Evolutionary conservation across 2,113 vertebrate genomes (phyloP).

Genomic region (Cyanoderma ruficeps): DNA sequence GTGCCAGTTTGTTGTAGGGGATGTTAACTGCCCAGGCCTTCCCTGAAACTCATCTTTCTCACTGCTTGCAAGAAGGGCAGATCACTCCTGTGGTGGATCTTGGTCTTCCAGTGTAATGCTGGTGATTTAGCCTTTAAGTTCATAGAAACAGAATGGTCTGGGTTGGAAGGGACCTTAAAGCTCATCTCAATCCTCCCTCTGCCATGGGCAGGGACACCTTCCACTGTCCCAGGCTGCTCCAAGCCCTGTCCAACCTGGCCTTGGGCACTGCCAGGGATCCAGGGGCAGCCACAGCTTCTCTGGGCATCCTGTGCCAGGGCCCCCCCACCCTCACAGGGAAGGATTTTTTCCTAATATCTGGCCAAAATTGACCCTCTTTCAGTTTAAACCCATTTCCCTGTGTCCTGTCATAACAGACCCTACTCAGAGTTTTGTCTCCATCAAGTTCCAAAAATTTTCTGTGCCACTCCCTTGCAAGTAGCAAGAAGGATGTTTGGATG

Average conservation of each 20-base stretch:
- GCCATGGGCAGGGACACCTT: background rate
- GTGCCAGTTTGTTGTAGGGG: background rate
- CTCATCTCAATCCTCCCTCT: accelerated
- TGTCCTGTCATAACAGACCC: background rate
- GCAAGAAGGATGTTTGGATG: accelerated
- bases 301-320: background rate
- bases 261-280: background rate
- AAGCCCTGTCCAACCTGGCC: accelerated
- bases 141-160: background rate
- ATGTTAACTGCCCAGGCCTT: background rate
- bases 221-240: background rate
- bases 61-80: background rate
- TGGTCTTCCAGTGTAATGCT: background rate
- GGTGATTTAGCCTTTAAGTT: background rate
- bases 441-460: background rate
- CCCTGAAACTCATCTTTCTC: background rate
- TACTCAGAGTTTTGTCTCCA: background rate
- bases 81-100: background rate
- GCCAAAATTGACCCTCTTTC: background rate
- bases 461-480: background rate
- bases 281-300: background rate
- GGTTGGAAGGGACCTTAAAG: background rate
- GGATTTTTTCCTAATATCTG: accelerated
- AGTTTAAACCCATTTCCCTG: background rate
- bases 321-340: accelerated